Evolutionary conservation across 2,888 invertebrate species (phyloP).

Genomic region (Andrena fulva): DNA sequence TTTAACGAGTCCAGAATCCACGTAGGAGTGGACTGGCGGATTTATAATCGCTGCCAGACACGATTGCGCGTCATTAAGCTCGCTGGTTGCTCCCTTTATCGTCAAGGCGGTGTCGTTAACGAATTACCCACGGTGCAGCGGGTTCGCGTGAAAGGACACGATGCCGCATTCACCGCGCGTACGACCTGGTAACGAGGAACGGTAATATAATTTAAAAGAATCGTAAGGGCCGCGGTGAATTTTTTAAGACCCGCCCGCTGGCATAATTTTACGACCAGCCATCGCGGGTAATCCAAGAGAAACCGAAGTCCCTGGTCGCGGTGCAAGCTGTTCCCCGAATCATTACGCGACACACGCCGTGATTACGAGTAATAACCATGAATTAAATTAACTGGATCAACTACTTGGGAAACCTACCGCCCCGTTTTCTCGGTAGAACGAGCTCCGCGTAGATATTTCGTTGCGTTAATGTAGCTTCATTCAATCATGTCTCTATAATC

Average conservation of each 20-base stretch:
- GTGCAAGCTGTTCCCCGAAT: not conserved
- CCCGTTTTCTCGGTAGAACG: not conserved
- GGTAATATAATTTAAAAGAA: constrained; percentile 19
- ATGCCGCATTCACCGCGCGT: constrained; percentile 1
- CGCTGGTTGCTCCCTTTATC: constrained; percentile 16
- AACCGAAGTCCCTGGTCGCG: not conserved
- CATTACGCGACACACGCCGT: constrained; percentile 13
- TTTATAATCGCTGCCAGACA: constrained; percentile 28
- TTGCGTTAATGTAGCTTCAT: not conserved
- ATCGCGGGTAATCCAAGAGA: not conserved
- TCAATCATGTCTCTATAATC: not conserved
- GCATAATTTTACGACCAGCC: constrained; percentile 10
- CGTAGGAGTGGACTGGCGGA: not conserved
- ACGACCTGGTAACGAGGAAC: constrained; percentile 12
- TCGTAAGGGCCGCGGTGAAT: constrained; percentile 31
- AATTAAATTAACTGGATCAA: constrained; percentile 31
- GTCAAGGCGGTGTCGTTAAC: constrained; percentile 17
- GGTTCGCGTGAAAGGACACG: constrained; percentile 23
- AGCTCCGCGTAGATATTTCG: not conserved
- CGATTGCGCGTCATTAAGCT: constrained; percentile 31
- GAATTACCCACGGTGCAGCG: constrained; percentile 16
- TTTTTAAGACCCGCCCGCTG: constrained; percentile 11
- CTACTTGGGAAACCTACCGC: not conserved
- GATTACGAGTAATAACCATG: constrained; percentile 35
- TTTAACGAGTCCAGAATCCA: constrained; percentile 6